Evolutionary conservation across 2,888 invertebrate genomes (phyloP), one percentile per base, ranked within the genome.

Genomic region (Galerucella pusilla): DNA sequence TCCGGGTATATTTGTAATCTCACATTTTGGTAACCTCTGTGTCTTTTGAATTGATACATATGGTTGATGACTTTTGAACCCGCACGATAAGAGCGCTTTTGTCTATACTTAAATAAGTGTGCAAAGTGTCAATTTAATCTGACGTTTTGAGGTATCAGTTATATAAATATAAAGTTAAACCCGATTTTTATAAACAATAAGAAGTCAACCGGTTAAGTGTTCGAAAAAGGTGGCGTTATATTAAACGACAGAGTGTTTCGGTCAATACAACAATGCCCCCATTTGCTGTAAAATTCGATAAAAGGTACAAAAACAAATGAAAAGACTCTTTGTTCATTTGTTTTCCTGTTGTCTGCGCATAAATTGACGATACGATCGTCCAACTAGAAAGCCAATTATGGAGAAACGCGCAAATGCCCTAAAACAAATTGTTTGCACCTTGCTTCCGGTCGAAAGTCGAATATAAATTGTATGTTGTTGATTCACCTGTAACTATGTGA

Each of bases 341-440:
- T 52, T 66, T 66, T 66, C 28, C 52, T 52, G 14, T 20, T 63
- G 42, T 63, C 42, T 66, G 52, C 28, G 65, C 49, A 66, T 68
- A 57, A 68, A 57, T 67, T 67, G 52, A 54, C 52, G 66, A 68
- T 68, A 52, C 54, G 54, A 67, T 54, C 66, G 54, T 52, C 65
- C 68, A 35, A 68, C 68, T 68, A 68, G 57, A 52, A 28, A 68
- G 52, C 54, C 66, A 68, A 68, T 68, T 68, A 57, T 54, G 54
- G 54, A 57, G 54, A 20, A 57, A 68, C 54, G 54, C 35, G 68
- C 70, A 73, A 74, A 59, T 71, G 66, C 63, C 64, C 68, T 54
- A 46, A 71, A 75, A 77, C 73, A 61, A 73, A 75, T 73, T 74
- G 75, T 73, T 60, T 68, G 73, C 77, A 77, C 77, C 77, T 77